phyloP scores from a whole-genome alignment of 2,797 vertebrate genomes.

The Mormyrus hasselquistii region DNA sequence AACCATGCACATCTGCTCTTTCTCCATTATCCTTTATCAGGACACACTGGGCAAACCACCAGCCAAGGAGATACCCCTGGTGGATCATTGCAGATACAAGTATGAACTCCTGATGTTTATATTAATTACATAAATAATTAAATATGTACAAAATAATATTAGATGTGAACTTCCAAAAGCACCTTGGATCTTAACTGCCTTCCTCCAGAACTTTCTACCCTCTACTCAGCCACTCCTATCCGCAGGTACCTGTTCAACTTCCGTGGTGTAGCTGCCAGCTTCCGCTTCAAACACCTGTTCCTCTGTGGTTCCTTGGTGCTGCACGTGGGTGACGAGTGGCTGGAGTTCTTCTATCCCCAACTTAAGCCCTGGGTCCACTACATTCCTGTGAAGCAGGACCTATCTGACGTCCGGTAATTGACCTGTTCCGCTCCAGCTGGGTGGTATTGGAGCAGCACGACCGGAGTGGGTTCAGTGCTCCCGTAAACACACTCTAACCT shows the following conservation, averaged over 20 bases:
- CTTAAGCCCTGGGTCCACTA: conserved; percentile 95
- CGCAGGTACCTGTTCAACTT: conserved; percentile 95
- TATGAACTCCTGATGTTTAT: conserved; percentile 50
- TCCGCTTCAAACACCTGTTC: conserved; percentile 94
- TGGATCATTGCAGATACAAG: conserved; percentile 96
- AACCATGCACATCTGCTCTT: neutral
- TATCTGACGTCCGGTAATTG: conserved; percentile 79
- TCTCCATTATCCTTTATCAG: conserved; percentile 47
- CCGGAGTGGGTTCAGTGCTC: neutral
- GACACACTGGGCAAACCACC: conserved; percentile 88
- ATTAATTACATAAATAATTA: neutral
- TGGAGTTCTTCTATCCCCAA: conserved; percentile 92
- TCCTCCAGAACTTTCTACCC: neutral
- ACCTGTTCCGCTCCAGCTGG: neutral
- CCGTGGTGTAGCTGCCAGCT: conserved; percentile 92
- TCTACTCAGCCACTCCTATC: neutral
- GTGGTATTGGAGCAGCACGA: neutral
- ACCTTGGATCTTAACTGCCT: neutral
- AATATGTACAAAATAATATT: neutral
- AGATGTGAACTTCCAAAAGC: neutral
- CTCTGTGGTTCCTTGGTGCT: conserved; percentile 90
- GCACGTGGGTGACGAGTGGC: conserved; percentile 88
- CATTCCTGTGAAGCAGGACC: conserved; percentile 81
- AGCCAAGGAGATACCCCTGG: conserved; percentile 85
- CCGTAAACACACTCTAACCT: neutral